A percentile compares a stretch with the other conserved stretches of the same genome.
Evolutionary conservation across 2,797 vertebrate genomes (phyloP).

Genomic region (Danio choprae): DNA sequence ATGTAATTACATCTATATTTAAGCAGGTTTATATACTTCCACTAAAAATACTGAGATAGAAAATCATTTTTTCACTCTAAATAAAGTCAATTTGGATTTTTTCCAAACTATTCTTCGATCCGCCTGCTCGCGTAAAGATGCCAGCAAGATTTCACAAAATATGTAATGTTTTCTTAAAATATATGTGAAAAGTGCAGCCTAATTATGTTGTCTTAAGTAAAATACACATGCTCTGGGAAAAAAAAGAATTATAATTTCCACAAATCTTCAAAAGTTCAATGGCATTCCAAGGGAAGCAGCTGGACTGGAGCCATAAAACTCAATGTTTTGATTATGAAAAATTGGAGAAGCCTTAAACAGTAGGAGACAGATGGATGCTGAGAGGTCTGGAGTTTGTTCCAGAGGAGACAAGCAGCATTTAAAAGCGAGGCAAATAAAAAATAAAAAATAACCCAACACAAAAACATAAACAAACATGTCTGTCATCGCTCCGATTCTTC

Average conservation of each 20-base stretch:
- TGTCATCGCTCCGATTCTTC: constrained; percentile 31
- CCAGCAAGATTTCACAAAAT: background rate
- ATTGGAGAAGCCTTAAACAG: constrained; percentile 35
- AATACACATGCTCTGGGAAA: constrained; percentile 8
- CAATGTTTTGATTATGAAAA: constrained; percentile 37
- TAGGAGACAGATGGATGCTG: constrained; percentile 25
- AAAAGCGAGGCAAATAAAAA: constrained; percentile 35
- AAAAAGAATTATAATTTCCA: constrained; percentile 2
- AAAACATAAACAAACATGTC: constrained; percentile 49
- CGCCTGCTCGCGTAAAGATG: background rate
- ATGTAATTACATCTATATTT: too few species aligned
- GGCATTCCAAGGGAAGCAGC: constrained; percentile 26
- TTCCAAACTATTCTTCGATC: background rate
- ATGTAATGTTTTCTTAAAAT: constrained; percentile 17
- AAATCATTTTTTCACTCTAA: too few species aligned
- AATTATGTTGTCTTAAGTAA: constrained; percentile 33
- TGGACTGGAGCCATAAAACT: constrained; percentile 18
- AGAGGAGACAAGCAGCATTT: background rate
- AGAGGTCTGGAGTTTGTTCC: constrained; percentile 26
- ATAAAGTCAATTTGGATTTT: background rate
- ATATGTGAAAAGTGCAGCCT: constrained; percentile 14
- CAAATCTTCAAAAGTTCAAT: constrained; percentile 26
- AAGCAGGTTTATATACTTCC: too few species aligned
- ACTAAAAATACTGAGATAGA: too few species aligned
- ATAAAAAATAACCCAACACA: constrained; percentile 39